These are phyloP conservation scores for Cyrtonyx montezumae DNA, from an alignment of 2,113 vertebrate genomes.

Conservation along the genomic window DNA sequence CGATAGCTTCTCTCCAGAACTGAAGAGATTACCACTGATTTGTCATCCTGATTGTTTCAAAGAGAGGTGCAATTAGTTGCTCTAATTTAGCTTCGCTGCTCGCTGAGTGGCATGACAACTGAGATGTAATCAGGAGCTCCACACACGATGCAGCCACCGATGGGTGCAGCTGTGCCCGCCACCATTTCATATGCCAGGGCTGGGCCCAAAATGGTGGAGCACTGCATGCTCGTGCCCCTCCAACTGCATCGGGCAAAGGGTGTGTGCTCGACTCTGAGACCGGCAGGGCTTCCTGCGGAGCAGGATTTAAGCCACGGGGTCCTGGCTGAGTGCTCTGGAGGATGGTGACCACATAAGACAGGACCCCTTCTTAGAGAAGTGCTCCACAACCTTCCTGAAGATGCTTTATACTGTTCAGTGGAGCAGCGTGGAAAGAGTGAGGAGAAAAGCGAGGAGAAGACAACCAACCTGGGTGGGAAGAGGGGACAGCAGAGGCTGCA, in stretches of 20 bases:
- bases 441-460: neutral
- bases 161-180: neutral
- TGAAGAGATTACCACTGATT: constrained; percentile 63
- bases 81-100: constrained; percentile 53
- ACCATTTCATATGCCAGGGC: neutral
- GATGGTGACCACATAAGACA: no score
- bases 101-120: neutral
- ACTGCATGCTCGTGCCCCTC: neutral
- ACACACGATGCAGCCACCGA: neutral
- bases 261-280: neutral
- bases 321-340: neutral
- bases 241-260: neutral
- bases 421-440: no score
- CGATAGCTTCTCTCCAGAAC: constrained; percentile 52
- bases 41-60: constrained; percentile 68
- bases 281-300: neutral
- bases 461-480: neutral
- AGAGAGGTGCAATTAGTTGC: constrained; percentile 68
- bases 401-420: neutral
- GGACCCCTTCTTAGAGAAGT: no score
- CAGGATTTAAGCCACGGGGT: neutral
- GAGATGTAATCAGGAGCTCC: neutral
- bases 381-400: neutral
- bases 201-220: neutral
- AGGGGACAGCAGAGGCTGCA: no score